Base-by-base conservation (phyloP, 2,113 vertebrate genomes). In the Rhegmatorhina hoffmannsi region DNA sequence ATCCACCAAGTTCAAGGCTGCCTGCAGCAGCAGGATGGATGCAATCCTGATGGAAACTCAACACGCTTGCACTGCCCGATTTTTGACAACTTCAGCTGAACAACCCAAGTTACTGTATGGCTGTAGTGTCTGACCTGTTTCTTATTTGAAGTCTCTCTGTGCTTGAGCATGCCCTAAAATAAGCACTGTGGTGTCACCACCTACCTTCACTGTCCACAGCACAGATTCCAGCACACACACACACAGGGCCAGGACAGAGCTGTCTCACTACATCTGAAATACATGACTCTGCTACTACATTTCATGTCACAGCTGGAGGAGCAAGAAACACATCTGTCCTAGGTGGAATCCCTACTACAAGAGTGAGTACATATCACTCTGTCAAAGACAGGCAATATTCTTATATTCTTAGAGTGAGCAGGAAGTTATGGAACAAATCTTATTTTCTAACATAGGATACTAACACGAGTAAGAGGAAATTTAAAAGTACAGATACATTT, bases 211-310 rank as follows among this genome's bases (percentile, higher is more conserved):
- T 74, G 36, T 5, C 23, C 38, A 40, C 47, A 47, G 21, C 15
- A 58, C 1, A 64, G 7, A 60, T 13, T 55, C 31, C 38, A 66
- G 16, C 43, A 15, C 20, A 20, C 2, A 49, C 34, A 62, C 10
- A 13, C 19, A 24, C 18, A 59, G 11, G 12, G 64, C 19, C 1
- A 0, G 36, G 28, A 18, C 18, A 2, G 5, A 36, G 69, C 44
- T 63, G 24, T 6, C 34, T 50, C 40, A 34, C n/a, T 25, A 19
- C 49, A 46, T 11, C 49, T 55, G 43, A 55, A 76, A 68, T 6
- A 53, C 47, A 8, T 0, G 0, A 11, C 47, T 87, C 58, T 19
- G 44, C 34, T n/a, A 20, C 60, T 34, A 4, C 21, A 14, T 31
- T 14, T 58, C 20, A 53, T 13, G 13, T 23, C n/a, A 62, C 89